These are phyloP conservation scores for Agrochola circellaris DNA, from an alignment of 2,888 invertebrate genomes.

Conservation along the genomic window DNA sequence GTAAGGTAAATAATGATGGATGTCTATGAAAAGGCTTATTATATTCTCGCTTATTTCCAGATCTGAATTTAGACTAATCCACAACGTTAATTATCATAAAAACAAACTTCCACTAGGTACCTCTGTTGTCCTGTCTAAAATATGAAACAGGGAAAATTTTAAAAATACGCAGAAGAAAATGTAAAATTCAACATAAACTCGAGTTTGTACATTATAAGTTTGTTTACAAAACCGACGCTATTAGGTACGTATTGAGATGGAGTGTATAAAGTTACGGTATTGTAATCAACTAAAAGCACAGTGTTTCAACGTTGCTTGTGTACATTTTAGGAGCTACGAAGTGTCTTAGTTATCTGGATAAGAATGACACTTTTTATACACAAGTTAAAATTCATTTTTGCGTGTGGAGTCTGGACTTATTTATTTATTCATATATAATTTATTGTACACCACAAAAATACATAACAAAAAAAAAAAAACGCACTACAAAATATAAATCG, in stretches of 20 bases:
- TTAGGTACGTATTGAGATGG: conserved; percentile 25
- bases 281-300: conserved; percentile 58
- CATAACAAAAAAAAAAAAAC: too few relatives aligned
- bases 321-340: conserved; percentile 40
- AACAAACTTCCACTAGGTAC: neutral
- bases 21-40: neutral
- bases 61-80: neutral
- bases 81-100: neutral
- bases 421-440: too few relatives aligned
- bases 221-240: conserved; percentile 17
- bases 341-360: too few relatives aligned
- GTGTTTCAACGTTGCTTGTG: conserved; percentile 40
- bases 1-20: neutral
- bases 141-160: neutral
- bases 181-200: neutral
- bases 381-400: too few relatives aligned
- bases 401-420: too few relatives aligned
- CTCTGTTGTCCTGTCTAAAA: neutral
- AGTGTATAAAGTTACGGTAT: conserved; percentile 40
- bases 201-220: conserved; percentile 16
- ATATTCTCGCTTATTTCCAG: neutral
- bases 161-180: neutral
- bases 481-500: too few relatives aligned
- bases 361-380: too few relatives aligned
- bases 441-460: too few relatives aligned